phyloP scores from a whole-genome alignment of 2,888 invertebrate species.

The Dorcus parallelipipedus region DNA sequence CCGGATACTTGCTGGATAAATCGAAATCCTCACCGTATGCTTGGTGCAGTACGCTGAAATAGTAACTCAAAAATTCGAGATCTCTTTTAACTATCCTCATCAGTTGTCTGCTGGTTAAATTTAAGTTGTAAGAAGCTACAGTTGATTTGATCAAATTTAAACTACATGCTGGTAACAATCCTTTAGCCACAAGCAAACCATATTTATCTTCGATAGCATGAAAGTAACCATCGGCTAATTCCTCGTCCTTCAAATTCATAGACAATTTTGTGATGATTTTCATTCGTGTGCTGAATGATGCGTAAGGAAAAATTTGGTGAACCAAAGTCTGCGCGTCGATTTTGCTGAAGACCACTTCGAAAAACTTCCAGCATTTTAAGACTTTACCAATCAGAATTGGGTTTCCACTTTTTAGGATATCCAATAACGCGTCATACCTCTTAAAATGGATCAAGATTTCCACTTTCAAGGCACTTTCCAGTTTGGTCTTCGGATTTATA shows the following conservation, averaged over 20 bases:
- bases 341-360: slow-evolving; percentile 11
- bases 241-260: slow-evolving; percentile 6
- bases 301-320: slow-evolving; percentile 9
- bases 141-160: slow-evolving; percentile 9
- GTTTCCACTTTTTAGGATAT: slow-evolving; percentile 19
- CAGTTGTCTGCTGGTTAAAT: slow-evolving; percentile 11
- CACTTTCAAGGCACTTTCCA: slow-evolving; percentile 8
- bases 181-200: slow-evolving; percentile 16
- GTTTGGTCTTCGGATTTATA: too few species aligned
- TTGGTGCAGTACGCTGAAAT: slow-evolving; percentile 6
- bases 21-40: not conserved
- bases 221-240: slow-evolving; percentile 14
- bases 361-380: slow-evolving; percentile 20
- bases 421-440: slow-evolving; percentile 9
- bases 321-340: slow-evolving; percentile 11
- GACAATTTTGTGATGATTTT: slow-evolving; percentile 19
- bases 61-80: slow-evolving; percentile 7
- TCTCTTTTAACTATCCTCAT: slow-evolving; percentile 14
- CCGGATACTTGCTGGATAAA: not conserved
- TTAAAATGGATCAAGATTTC: slow-evolving; percentile 15
- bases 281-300: slow-evolving; percentile 13
- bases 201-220: slow-evolving; percentile 14
- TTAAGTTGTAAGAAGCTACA: slow-evolving; percentile 11
- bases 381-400: slow-evolving; percentile 8
- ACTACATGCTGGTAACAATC: slow-evolving; percentile 16